phyloP scores from a whole-genome alignment of 2,113 vertebrate species.

The Nicator chloris region DNA sequence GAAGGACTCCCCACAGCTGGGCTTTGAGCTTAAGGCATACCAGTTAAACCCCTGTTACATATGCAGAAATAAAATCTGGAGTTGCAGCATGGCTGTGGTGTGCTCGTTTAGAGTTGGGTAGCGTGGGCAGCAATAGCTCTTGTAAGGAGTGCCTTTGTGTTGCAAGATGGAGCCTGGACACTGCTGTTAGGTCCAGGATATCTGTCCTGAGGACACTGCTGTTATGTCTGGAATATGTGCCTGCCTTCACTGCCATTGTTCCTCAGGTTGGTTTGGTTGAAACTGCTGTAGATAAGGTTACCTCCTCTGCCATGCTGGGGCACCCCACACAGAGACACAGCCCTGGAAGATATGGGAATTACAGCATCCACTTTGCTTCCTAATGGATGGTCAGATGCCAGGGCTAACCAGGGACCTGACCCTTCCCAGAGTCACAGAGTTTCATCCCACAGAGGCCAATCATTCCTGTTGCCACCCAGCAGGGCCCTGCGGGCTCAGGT shows the following conservation, averaged over 20 bases:
- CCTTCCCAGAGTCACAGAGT: neutral
- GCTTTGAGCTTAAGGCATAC: neutral
- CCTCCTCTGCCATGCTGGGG: neutral
- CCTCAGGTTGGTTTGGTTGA: conserved; percentile 12
- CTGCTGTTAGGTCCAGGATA: neutral
- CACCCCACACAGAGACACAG: neutral
- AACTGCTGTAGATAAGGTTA: conserved; percentile 35
- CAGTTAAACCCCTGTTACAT: neutral
- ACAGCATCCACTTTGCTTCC: neutral
- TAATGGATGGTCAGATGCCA: neutral
- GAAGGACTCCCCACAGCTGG: neutral
- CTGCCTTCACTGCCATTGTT: neutral
- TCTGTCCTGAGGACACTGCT: neutral
- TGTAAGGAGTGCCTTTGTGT: neutral
- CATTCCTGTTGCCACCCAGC: neutral
- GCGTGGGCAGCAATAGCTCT: neutral
- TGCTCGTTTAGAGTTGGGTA: neutral
- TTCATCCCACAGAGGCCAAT: neutral
- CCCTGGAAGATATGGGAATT: neutral
- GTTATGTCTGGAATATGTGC: neutral
- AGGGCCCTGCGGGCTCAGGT: neutral
- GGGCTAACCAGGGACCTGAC: neutral
- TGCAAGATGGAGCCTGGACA: neutral
- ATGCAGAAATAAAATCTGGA: neutral
- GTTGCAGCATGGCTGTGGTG: neutral